Evolutionary conservation across 2,113 vertebrate genomes (phyloP), one percentile per base, ranked within the genome.

Genomic region (Forbesichthys papilliferus): DNA sequence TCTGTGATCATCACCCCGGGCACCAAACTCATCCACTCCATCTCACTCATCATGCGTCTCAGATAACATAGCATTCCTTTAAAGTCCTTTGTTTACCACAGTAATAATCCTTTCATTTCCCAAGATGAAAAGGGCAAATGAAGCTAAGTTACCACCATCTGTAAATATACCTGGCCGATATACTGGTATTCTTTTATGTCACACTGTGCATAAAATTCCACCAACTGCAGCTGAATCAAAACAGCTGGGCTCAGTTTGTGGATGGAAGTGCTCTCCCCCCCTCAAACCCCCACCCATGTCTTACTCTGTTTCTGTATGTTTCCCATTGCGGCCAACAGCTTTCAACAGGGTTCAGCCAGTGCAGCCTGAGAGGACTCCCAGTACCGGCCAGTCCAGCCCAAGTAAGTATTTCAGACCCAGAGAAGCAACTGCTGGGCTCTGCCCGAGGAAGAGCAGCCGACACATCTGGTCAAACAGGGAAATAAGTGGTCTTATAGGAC

Each of bases 341-440:
- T 90, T 88, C 71, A 93, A 90, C 88, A 90, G 90, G 74, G 90
- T 91, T 74, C 91, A 92, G 75, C 84, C 78, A 4, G 77, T 84
- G 56, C 73, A 74, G 59, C 74, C 89, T n/a, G 89, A 93, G 71
- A 88, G 87, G 73, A 88, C 64, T 58, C 79, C 84, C 73, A 85
- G 75, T 82, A 77, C 36, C 68, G 84, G 80, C 55, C 91, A 91
- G 84, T 75, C 90, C 36, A 93, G 86, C 82, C 89, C 92, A 4
- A 61, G 92, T 94, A 92, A 92, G 92, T 91, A 75, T 80, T 69
- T 82, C 87, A 83, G 80, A 70, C 49, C 58, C 64, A 9, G 20
- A 73, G 65, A 1, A 11, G 66, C 67, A 67, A 66, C 16, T 18
- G 51, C 14, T 49, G 47, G 34, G 64, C 70, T 59, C 6, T 47